Percentiles rank a stretch among this genome's conserved stretches.
phyloP scores from a whole-genome alignment of 1,140 invertebrate genomes.

The Hestina assimilis region DNA sequence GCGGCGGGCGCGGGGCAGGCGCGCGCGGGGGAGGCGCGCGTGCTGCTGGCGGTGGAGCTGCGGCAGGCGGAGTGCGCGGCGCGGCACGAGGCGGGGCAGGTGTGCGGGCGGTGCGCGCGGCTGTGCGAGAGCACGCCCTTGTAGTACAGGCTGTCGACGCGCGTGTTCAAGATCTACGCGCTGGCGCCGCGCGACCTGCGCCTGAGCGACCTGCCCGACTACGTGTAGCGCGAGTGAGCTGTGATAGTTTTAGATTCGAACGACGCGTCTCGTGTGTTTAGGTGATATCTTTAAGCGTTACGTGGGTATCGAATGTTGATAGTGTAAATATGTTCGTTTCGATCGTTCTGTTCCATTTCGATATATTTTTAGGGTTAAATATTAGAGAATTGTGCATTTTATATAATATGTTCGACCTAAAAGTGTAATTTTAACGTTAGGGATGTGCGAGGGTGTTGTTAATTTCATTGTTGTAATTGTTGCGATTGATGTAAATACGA shows the following conservation, averaged over 20 bases:
- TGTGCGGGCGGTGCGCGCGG: constrained; percentile 42
- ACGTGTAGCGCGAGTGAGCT: constrained; percentile 59
- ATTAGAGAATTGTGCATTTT: constrained; percentile 69
- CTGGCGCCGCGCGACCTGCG: constrained; percentile 38
- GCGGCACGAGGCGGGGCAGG: constrained; percentile 42
- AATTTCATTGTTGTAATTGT: constrained; percentile 59
- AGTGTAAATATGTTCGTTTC: constrained; percentile 71
- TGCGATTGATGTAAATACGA: constrained; percentile 50
- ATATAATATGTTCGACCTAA: constrained; percentile 66
- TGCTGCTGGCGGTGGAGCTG: constrained; percentile 70
- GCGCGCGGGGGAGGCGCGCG: constrained; percentile 37
- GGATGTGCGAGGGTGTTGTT: constrained; percentile 61
- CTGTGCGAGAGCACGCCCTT: constrained; percentile 56
- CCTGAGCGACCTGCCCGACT: constrained; percentile 42
- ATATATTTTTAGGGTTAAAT: constrained; percentile 70
- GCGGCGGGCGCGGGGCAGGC: constrained; percentile 33
- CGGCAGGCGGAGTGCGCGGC: constrained; percentile 41
- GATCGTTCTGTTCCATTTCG: constrained; percentile 68
- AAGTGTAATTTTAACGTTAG: constrained; percentile 41
- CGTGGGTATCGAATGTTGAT: constrained; percentile 43
- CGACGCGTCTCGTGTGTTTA: constrained; percentile 41
- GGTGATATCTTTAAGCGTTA: constrained; percentile 58
- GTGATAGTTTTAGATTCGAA: constrained; percentile 73
- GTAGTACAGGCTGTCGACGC: constrained; percentile 76
- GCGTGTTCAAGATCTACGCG: constrained; percentile 71